Evolutionary conservation across 2,888 invertebrate species (phyloP).

Genomic region (Escarpia spicata): DNA sequence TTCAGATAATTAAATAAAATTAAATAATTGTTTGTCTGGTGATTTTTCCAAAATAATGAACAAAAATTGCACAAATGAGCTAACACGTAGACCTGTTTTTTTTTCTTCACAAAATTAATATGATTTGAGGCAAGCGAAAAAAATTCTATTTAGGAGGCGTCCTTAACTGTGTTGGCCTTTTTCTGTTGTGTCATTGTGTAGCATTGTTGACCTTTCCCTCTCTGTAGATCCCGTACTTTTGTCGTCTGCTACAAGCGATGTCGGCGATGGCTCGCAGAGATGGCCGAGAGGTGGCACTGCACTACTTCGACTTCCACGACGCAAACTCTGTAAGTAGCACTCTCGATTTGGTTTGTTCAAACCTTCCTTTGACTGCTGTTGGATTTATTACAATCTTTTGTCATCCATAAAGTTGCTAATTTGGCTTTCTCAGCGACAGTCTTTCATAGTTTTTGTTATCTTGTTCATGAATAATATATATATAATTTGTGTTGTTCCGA

Average conservation of each 20-base stretch:
- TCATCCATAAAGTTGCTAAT: background rate
- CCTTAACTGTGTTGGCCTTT: no score
- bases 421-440: background rate
- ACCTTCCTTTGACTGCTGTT: background rate
- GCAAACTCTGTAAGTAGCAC: constrained; percentile 55
- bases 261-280: constrained; percentile 65
- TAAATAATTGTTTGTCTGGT: no score
- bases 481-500: no score
- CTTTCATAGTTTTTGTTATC: background rate
- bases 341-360: background rate
- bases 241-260: constrained; percentile 63
- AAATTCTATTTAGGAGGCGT: no score
- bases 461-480: background rate
- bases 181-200: background rate
- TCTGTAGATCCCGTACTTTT: constrained; percentile 26
- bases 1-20: no score
- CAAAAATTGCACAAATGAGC: no score
- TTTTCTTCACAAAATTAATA: no score
- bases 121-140: no score
- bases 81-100: no score
- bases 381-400: background rate
- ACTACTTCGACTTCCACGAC: constrained; percentile 70
- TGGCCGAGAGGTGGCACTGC: constrained; percentile 65
- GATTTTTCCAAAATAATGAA: no score
- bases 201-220: background rate